Conservation (phyloP, 2,797 vertebrate species). For the Momotus momota region DNA sequence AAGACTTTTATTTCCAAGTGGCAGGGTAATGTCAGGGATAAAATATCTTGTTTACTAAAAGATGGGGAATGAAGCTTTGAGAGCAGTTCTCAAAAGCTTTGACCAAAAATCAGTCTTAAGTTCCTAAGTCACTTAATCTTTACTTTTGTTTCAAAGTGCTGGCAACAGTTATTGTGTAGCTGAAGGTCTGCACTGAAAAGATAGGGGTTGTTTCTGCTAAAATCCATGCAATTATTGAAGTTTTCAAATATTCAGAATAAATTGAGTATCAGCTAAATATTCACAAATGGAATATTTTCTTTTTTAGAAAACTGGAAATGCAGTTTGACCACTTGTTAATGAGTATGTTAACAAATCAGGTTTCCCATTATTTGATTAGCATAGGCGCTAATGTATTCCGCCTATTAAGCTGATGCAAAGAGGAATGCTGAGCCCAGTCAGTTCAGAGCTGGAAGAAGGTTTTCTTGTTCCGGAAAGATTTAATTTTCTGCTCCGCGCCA, state of each 20-base stretch:
- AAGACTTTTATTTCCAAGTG: background rate
- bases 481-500: constrained; percentile 11
- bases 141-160: background rate
- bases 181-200: constrained; percentile 1
- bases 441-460: background rate
- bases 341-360: background rate
- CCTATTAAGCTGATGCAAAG: background rate
- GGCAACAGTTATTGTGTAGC: background rate
- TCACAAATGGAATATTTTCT: background rate
- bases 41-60: background rate
- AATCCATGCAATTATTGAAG: background rate
- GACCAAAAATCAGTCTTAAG: background rate
- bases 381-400: background rate
- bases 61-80: background rate
- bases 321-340: background rate
- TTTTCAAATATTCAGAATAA: background rate
- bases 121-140: constrained; percentile 13
- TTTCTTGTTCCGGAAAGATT: background rate
- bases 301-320: background rate
- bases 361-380: constrained; percentile 9
- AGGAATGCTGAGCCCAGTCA: background rate
- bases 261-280: background rate
- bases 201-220: background rate
- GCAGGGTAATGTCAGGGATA: background rate
- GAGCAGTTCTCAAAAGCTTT: background rate